Evolutionary conservation across 2,797 vertebrate species (phyloP).

Genomic region (Nasua narica): DNA sequence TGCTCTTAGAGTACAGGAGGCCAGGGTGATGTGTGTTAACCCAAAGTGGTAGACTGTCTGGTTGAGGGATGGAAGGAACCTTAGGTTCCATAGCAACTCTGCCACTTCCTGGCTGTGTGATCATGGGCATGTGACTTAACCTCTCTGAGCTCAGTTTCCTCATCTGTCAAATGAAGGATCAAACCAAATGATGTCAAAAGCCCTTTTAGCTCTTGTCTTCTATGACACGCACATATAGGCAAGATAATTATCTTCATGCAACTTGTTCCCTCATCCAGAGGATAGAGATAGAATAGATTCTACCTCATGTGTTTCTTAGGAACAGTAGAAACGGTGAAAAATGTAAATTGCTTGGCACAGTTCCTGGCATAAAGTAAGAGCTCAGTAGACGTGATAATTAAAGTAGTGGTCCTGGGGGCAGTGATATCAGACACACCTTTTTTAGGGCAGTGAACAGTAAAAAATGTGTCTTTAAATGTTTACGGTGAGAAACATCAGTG

Average conservation of each 20-base stretch:
- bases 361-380: not conserved
- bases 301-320: not conserved
- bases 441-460: not conserved
- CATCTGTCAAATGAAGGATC: not conserved
- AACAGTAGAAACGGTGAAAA: not conserved
- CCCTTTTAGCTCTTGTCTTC: not conserved
- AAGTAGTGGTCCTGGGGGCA: not conserved
- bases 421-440: not conserved
- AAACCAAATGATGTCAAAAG: slow-evolving; percentile 31
- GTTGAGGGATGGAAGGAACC: not conserved
- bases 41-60: not conserved
- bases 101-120: not conserved
- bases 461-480: not conserved
- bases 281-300: not conserved
- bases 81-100: not conserved
- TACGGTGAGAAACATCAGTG: not conserved
- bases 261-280: slow-evolving; percentile 1
- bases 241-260: not conserved
- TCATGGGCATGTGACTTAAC: not conserved
- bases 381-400: not conserved
- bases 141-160: slow-evolving; percentile 1
- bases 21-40: not conserved
- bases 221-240: not conserved
- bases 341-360: not conserved
- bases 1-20: not conserved